These are phyloP conservation scores for Sialia sialis DNA, from an alignment of 2,113 vertebrate species.

Conservation along the genomic window DNA sequence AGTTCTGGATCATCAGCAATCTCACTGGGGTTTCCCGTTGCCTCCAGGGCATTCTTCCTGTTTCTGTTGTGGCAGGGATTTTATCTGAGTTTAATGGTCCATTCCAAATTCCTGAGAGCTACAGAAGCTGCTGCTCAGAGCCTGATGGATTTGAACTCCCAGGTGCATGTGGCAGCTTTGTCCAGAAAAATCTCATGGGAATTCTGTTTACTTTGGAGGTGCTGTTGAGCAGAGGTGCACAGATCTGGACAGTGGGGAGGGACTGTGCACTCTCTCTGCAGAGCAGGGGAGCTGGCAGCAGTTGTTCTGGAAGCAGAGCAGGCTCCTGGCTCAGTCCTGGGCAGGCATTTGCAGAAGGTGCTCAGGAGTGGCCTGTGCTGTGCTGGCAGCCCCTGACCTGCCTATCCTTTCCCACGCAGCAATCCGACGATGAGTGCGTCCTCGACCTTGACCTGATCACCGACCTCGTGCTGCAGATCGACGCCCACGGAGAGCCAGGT, in stretches of 20 bases:
- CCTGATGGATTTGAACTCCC: not conserved
- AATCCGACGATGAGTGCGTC: slow-evolving; percentile 75
- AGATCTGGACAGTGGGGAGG: not conserved
- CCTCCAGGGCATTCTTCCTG: not conserved
- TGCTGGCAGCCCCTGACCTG: not conserved
- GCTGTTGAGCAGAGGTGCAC: not conserved
- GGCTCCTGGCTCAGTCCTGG: not conserved
- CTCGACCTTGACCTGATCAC: slow-evolving; percentile 86
- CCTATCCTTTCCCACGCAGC: not conserved
- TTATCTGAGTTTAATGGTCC: not conserved
- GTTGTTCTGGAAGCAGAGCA: too few species aligned
- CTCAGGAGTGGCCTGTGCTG: not conserved
- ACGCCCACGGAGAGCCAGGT: slow-evolving; percentile 85
- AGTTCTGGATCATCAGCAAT: not conserved
- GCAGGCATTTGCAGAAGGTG: not conserved
- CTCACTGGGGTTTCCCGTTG: accelerated
- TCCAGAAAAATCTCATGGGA: accelerated
- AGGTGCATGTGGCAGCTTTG: not conserved
- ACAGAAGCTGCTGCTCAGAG: not conserved
- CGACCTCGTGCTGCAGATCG: slow-evolving; percentile 87
- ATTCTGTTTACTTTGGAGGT: not conserved
- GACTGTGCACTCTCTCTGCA: not conserved
- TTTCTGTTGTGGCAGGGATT: not conserved
- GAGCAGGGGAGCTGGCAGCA: not conserved
- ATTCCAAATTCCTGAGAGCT: not conserved